Evolutionary conservation across 2,888 invertebrate genomes (phyloP).

Genomic region (Leptinotarsa haldemani): DNA sequence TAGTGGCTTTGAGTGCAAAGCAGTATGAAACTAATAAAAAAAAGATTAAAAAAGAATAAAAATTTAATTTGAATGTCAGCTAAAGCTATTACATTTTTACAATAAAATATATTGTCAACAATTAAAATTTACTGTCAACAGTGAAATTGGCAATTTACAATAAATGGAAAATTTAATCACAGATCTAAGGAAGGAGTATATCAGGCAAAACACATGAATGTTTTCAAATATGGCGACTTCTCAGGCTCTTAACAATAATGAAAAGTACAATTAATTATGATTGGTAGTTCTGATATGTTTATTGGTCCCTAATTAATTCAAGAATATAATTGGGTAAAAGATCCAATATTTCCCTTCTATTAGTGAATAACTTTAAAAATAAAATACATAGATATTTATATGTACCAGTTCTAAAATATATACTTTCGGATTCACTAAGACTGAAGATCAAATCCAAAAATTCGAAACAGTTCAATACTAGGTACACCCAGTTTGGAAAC

Average conservation of each 20-base stretch:
- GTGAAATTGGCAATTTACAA: not conserved
- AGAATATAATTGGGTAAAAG: constrained; percentile 22
- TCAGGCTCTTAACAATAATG: not conserved
- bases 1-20: not conserved
- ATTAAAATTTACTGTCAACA: constrained; percentile 2
- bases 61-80: constrained; percentile 12
- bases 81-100: constrained; percentile 12
- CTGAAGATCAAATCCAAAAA: too few species aligned
- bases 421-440: not conserved
- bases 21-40: not conserved
- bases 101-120: constrained; percentile 9
- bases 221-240: constrained; percentile 2
- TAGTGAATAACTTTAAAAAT: too few species aligned
- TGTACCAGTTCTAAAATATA: not conserved
- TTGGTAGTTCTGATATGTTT: not conserved
- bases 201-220: constrained; percentile 7
- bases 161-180: constrained; percentile 9
- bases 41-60: not conserved
- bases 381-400: not conserved
- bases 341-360: not conserved
- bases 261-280: not conserved
- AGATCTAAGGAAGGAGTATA: constrained; percentile 4
- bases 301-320: constrained; percentile 12
- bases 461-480: too few species aligned
- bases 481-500: too few species aligned